These are phyloP conservation scores for Cheirogaleus medius DNA, from an alignment of 2,113 vertebrate species.

Conservation along the genomic window DNA sequence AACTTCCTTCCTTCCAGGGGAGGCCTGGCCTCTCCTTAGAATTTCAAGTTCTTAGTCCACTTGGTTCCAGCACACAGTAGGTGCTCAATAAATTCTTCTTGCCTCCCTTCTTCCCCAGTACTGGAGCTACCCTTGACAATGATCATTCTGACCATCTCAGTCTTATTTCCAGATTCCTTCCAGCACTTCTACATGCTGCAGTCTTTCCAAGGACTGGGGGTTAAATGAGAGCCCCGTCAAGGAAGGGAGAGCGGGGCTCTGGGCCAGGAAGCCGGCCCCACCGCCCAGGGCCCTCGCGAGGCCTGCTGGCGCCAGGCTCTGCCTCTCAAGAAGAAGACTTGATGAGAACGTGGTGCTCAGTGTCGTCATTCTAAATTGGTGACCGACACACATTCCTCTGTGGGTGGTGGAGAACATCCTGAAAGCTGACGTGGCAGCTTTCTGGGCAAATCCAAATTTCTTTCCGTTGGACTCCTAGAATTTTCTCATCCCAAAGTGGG, in stretches of 20 bases:
- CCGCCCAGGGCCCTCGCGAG: neutral
- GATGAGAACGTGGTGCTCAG: neutral
- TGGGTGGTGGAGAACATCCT: neutral
- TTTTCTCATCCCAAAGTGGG: slow-evolving; percentile 50
- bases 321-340: neutral
- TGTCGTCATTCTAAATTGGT: neutral
- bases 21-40: neutral
- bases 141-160: neutral
- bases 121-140: neutral
- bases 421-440: slow-evolving; percentile 33
- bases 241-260: neutral
- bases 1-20: neutral
- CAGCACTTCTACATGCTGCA: neutral
- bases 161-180: neutral
- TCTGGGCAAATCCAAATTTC: slow-evolving; percentile 37
- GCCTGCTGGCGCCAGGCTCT: neutral
- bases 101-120: neutral
- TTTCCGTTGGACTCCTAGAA: slow-evolving; percentile 54
- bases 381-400: neutral
- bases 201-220: neutral
- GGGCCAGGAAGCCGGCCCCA: neutral
- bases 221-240: neutral
- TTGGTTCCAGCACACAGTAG: neutral
- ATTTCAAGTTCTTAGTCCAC: neutral
- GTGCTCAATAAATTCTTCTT: neutral